A percentile compares a stretch with the other conserved stretches of the same genome.
Conservation (phyloP, 2,888 invertebrate species). For the Marronus borbonicus region DNA sequence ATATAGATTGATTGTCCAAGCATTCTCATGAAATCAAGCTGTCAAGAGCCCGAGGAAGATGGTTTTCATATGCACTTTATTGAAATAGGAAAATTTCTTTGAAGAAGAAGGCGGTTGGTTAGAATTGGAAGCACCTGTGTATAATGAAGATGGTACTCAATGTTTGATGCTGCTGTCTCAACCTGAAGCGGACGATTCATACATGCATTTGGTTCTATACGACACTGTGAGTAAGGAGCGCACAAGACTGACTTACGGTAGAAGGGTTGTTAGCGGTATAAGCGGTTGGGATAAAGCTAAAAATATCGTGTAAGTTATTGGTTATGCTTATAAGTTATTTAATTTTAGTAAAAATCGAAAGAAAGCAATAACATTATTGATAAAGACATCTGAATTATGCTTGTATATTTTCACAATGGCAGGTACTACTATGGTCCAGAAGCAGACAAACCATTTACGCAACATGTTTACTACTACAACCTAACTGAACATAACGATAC, state of each 20-base stretch:
- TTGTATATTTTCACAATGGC: constrained; percentile 53
- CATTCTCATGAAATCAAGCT: neutral
- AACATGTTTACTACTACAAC: constrained; percentile 76
- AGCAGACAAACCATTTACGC: constrained; percentile 77
- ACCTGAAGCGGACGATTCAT: constrained; percentile 61
- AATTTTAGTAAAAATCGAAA: too few species aligned
- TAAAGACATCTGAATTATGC: neutral
- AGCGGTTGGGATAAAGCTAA: constrained; percentile 76
- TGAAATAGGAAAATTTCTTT: constrained; percentile 68
- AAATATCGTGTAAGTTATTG: constrained; percentile 72
- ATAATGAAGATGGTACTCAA: constrained; percentile 69
- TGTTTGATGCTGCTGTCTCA: constrained; percentile 62
- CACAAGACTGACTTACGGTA: constrained; percentile 73
- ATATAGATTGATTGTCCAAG: neutral
- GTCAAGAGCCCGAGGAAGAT: neutral
- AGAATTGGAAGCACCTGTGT: constrained; percentile 74
- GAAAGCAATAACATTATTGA: too few species aligned
- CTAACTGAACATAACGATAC: constrained; percentile 59
- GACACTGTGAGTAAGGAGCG: constrained; percentile 59
- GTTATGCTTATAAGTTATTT: neutral
- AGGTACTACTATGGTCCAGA: constrained; percentile 84
- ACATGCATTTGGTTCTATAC: constrained; percentile 63
- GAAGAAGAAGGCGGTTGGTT: constrained; percentile 82
- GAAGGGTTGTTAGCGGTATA: constrained; percentile 75
- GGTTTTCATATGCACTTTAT: constrained; percentile 14